Evolutionary conservation across 2,888 invertebrate genomes (phyloP).

Genomic region (Sepioteuthis lessoniana): DNA sequence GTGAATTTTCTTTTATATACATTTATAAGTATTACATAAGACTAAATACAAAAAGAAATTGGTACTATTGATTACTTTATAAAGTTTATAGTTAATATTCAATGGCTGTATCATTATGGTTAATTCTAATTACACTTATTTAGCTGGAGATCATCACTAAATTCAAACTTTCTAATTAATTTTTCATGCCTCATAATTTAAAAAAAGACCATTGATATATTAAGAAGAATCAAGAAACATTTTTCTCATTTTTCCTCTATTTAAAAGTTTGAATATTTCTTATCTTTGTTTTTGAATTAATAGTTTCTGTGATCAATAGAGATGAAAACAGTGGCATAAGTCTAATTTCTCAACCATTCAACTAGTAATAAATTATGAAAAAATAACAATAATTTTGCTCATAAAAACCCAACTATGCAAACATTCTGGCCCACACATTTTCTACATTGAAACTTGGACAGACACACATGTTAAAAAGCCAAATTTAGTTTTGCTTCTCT

Average conservation of each 20-base stretch:
- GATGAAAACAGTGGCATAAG: too few relatives aligned
- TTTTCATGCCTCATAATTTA: neutral
- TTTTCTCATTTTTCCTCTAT: neutral
- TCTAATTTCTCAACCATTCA: neutral
- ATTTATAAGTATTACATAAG: too few relatives aligned
- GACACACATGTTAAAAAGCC: neutral
- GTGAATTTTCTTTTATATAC: too few relatives aligned
- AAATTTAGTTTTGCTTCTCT: neutral
- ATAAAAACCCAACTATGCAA: neutral
- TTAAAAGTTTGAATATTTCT: neutral
- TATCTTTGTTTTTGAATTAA: neutral
- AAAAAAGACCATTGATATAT: neutral
- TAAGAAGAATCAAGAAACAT: neutral
- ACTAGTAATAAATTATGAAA: neutral
- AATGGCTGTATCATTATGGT: too few relatives aligned
- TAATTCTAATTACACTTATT: neutral
- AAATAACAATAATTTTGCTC: too few relatives aligned
- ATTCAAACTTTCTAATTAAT: neutral
- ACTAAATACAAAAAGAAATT: too few relatives aligned
- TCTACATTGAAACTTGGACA: neutral
- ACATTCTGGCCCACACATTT: slow-evolving; percentile 16
- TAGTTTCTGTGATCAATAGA: neutral
- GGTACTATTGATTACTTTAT: too few relatives aligned
- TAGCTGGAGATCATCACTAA: neutral
- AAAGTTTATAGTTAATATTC: too few relatives aligned